Conservation (phyloP, 2,797 vertebrate species). For the Gorsachius magnificus region DNA sequence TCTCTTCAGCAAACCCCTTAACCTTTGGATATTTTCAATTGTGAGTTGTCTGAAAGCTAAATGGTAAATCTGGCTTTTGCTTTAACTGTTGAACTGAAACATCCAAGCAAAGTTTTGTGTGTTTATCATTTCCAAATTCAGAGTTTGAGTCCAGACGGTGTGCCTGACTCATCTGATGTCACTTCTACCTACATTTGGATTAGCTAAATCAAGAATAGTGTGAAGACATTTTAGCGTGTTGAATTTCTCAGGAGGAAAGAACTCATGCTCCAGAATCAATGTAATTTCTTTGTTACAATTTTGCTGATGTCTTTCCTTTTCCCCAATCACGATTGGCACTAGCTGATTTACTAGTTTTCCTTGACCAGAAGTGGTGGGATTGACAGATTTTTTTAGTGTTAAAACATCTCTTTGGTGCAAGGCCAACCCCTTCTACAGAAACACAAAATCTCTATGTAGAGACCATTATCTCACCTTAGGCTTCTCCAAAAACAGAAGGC, state of each 20-base stretch:
- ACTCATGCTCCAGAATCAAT: not conserved
- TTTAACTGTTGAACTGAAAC: slow-evolving; percentile 30
- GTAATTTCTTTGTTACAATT: not conserved
- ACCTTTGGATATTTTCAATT: not conserved
- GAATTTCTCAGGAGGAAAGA: not conserved
- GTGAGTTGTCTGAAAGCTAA: not conserved
- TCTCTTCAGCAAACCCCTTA: not conserved
- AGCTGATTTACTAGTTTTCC: not conserved
- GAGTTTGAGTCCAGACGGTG: slow-evolving; percentile 31
- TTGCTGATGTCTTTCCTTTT: slow-evolving; percentile 1
- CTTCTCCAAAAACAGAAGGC: slow-evolving; percentile 31
- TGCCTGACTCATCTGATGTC: slow-evolving; percentile 54
- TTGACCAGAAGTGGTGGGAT: not conserved
- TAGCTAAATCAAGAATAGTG: slow-evolving; percentile 35
- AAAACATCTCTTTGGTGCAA: not conserved
- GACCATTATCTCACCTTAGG: not conserved
- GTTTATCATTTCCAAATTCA: slow-evolving; percentile 28
- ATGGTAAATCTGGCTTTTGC: not conserved
- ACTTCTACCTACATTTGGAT: slow-evolving; percentile 44
- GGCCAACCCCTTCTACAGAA: not conserved
- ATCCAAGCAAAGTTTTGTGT: slow-evolving; percentile 24
- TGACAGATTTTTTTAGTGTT: slow-evolving; percentile 2
- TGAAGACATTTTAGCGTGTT: not conserved
- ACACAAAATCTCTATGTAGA: not conserved
- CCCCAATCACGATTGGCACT: not conserved